Evolutionary conservation across 1,140 invertebrate genomes (phyloP).

Genomic region (Aporrectodea caliginosa): DNA sequence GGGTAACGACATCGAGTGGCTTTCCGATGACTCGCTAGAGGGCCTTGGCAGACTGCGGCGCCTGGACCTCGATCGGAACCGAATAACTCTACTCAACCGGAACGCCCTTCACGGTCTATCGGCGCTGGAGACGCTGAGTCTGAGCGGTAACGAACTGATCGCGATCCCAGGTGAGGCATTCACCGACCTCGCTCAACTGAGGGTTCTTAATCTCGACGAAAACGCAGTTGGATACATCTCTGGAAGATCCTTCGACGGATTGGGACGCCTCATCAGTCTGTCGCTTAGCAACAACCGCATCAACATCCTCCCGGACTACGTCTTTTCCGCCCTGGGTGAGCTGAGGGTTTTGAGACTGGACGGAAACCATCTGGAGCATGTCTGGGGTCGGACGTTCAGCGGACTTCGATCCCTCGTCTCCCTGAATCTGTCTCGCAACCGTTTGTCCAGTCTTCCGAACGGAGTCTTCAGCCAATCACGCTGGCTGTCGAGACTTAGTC

Average conservation of each 20-base stretch:
- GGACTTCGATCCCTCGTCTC: slow-evolving; percentile 9
- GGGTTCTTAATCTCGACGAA: slow-evolving; percentile 65
- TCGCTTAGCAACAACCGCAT: slow-evolving; percentile 69
- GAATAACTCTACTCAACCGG: background rate
- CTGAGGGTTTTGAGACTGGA: slow-evolving; percentile 67
- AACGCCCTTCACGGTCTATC: background rate
- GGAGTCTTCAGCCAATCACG: slow-evolving; percentile 14
- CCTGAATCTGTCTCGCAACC: slow-evolving; percentile 21
- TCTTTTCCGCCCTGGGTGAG: slow-evolving; percentile 65
- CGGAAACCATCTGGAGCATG: slow-evolving; percentile 62
- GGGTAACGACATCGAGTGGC: slow-evolving; percentile 23
- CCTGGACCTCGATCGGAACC: slow-evolving; percentile 29
- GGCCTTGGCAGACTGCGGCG: slow-evolving; percentile 18
- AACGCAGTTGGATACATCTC: slow-evolving; percentile 69
- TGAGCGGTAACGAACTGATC: slow-evolving; percentile 67
- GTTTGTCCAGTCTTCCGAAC: slow-evolving; percentile 10
- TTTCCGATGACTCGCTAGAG: slow-evolving; percentile 18
- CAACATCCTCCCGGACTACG: slow-evolving; percentile 66
- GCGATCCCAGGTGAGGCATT: slow-evolving; percentile 65
- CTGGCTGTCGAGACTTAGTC: slow-evolving; percentile 8
- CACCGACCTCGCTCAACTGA: slow-evolving; percentile 65
- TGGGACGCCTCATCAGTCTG: slow-evolving; percentile 65
- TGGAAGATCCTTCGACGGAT: slow-evolving; percentile 65
- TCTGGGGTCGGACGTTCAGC: slow-evolving; percentile 28
- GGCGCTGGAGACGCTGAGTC: slow-evolving; percentile 63